These are phyloP conservation scores for Microchrysa polita DNA, from an alignment of 2,888 invertebrate species.

Conservation along the genomic window DNA sequence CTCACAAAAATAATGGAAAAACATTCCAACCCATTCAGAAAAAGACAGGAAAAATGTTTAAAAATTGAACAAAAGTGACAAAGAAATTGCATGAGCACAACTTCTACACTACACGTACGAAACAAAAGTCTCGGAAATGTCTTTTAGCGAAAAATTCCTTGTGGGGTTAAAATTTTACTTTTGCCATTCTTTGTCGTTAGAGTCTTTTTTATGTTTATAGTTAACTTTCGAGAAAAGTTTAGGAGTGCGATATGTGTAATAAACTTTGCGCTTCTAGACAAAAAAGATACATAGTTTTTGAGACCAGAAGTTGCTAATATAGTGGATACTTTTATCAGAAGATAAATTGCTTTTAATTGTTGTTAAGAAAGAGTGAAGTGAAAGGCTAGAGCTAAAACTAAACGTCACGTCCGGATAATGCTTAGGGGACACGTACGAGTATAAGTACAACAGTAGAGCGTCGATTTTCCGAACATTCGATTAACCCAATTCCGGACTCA, in stretches of 20 bases:
- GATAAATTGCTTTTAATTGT: too few species aligned
- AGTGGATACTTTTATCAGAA: too few species aligned
- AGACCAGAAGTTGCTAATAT: background rate
- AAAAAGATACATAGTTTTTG: conserved; percentile 29
- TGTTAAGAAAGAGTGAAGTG: too few species aligned
- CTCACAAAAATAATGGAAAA: conserved; percentile 12
- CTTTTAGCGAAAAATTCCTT: conserved; percentile 35
- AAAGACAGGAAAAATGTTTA: conserved; percentile 4
- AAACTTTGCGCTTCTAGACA: background rate
- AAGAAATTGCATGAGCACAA: conserved; percentile 27
- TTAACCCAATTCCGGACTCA: too few species aligned
- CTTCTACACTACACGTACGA: conserved; percentile 4
- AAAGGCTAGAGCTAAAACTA: too few species aligned
- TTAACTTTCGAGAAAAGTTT: conserved; percentile 29
- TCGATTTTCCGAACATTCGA: too few species aligned
- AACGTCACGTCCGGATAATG: too few species aligned
- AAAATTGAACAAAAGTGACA: conserved; percentile 17
- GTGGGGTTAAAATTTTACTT: conserved; percentile 33
- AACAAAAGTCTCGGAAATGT: too few species aligned
- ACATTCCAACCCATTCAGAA: too few species aligned
- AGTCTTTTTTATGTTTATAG: conserved; percentile 20
- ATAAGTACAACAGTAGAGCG: too few species aligned
- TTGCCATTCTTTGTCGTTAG: conserved; percentile 1
- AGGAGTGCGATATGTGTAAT: conserved; percentile 6
- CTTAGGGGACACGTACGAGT: too few species aligned